Evolutionary conservation across 2,113 vertebrate genomes (phyloP).

Genomic region (Cromileptes altivelis): DNA sequence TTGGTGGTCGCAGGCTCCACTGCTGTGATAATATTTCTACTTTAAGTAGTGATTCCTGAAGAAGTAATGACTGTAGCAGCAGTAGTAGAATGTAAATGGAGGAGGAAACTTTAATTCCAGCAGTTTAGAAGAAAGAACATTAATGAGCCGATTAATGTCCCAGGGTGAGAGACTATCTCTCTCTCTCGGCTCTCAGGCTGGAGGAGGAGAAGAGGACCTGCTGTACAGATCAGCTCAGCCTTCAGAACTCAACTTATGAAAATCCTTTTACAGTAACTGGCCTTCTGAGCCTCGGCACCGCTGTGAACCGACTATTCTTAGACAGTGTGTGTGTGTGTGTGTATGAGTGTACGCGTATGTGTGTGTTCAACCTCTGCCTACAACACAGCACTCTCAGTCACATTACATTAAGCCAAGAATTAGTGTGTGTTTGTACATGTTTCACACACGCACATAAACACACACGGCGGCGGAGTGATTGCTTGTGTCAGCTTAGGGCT

Average conservation of each 20-base stretch:
- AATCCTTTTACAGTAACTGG: constrained; percentile 64
- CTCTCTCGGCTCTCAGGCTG: constrained; percentile 29
- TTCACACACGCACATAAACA: constrained; percentile 14
- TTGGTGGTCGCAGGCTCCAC: not conserved
- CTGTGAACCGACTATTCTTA: constrained; percentile 58
- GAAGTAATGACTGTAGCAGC: constrained; percentile 2
- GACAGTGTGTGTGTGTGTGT: constrained; percentile 27
- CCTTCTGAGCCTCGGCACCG: constrained; percentile 38
- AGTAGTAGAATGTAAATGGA: constrained; percentile 8
- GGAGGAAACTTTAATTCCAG: constrained; percentile 35
- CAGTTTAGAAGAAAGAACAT: constrained; percentile 48
- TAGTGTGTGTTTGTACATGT: constrained; percentile 37
- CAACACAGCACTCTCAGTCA: constrained; percentile 32
- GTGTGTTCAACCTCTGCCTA: constrained; percentile 5
- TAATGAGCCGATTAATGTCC: constrained; percentile 61
- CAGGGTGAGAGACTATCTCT: constrained; percentile 32
- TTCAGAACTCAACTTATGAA: constrained; percentile 65
- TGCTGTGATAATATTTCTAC: constrained; percentile 17
- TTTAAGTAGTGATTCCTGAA: constrained; percentile 15
- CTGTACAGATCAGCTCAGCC: constrained; percentile 61
- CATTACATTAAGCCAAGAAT: constrained; percentile 61
- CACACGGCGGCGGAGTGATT: constrained; percentile 34
- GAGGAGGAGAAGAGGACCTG: constrained; percentile 45
- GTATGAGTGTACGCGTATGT: not conserved
- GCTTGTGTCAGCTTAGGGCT: constrained; percentile 68